Evolutionary conservation across 1,140 invertebrate genomes (phyloP), one percentile per base, ranked within the genome.

Genomic region (Camponotus vicinus): DNA sequence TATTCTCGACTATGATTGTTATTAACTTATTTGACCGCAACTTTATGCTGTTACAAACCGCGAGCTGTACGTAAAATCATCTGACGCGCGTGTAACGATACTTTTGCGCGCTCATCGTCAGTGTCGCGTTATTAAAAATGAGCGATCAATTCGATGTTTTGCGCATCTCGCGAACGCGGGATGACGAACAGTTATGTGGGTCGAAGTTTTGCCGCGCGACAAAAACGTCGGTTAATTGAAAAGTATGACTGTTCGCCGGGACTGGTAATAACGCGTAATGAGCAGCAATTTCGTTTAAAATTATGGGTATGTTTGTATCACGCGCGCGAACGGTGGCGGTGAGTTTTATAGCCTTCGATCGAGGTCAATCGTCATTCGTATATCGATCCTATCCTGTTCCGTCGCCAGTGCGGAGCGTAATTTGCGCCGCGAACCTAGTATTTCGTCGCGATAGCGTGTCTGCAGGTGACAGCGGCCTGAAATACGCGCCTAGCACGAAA

Each of bases 381-480:
- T 40, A 61, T 37, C 42, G 70, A 84, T 83, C 34, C n/a, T 13
- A 40, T 57, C 52, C 52, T 55, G 42, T 27, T 77, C 49, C 18
- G 75, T 77, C 49, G 42, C 4, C 57, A 32, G 27, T 66, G 18
- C 15, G 34, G 15, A 59, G 37, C 49, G 37, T 59, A 75, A 83
- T 82, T 83, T 82, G 9, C 71, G 42, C 37, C 37, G 71, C n/a
- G 57, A 57, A 80, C 64, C 27, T 86, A 84, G 86, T 76, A 86
- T 84, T 91, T 91, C 85, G 88, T 90, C 71, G 86, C 79, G 37
- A 86, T 89, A 55, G 80, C 89, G 89, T 90, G 90, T 84, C 84
- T 45, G 34, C 63, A 59, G 75, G 73, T 90, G 86, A 91, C 90
- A 91, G 49, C 57, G 75, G 21, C n/a, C 37, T 32, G 61, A 88